Conservation (phyloP, 2,113 vertebrate species). For the Acinonyx jubatus region DNA sequence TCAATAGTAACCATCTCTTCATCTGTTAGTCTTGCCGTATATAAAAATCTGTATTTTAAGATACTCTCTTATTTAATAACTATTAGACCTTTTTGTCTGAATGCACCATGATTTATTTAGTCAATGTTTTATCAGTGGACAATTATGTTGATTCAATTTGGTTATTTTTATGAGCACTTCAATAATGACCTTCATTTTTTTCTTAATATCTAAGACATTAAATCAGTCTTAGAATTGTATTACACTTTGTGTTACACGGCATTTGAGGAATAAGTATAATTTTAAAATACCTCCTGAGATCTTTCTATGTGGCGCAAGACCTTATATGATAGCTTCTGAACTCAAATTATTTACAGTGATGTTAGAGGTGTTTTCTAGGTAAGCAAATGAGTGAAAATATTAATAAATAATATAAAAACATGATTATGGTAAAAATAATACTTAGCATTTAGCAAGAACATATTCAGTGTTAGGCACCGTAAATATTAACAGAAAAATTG, state of each 20-base stretch:
- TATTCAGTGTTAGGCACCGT: neutral
- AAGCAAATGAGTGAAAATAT: neutral
- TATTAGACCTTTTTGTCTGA: neutral
- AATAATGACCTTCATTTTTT: neutral
- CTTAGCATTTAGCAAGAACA: neutral
- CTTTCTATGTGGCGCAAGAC: neutral
- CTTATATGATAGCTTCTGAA: neutral
- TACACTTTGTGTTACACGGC: neutral
- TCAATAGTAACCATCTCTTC: neutral
- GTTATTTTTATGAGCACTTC: neutral
- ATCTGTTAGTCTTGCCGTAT: neutral
- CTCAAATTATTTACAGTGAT: neutral
- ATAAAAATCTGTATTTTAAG: neutral
- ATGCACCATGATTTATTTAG: neutral
- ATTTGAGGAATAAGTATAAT: neutral
- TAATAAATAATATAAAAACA: neutral
- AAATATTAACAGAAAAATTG: neutral
- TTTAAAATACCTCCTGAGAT: conserved; percentile 7
- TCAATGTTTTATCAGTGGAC: neutral
- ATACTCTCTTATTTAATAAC: neutral
- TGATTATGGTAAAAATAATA: neutral
- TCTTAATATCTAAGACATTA: neutral
- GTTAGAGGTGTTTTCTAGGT: neutral
- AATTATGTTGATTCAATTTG: neutral
- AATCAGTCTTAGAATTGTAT: neutral